Conservation (phyloP, 2,113 vertebrate genomes). For the Lepus americanus region DNA sequence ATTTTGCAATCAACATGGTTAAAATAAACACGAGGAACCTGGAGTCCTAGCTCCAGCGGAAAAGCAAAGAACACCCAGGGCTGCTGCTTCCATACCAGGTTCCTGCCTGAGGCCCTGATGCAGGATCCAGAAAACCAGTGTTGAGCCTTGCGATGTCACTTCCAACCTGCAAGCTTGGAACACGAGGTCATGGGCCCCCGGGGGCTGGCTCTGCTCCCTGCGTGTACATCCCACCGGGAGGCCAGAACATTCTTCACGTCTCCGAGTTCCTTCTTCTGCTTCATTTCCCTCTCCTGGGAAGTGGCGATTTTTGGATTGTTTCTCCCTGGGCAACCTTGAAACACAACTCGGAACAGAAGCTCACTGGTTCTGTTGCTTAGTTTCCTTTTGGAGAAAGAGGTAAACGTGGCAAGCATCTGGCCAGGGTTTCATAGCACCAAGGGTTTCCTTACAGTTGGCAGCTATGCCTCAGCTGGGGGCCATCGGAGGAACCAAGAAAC, state of each 20-base stretch:
- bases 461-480: neutral
- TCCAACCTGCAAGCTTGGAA: neutral
- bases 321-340: neutral
- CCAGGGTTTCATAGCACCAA: slow-evolving; percentile 66
- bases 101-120: neutral
- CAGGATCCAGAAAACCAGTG: neutral
- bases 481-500: slow-evolving; percentile 60
- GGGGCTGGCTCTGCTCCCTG: accelerated
- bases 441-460: neutral
- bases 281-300: neutral
- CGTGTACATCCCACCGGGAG: accelerated
- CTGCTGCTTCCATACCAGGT: accelerated
- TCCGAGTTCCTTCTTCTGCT: neutral
- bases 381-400: slow-evolving; percentile 44
- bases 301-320: neutral
- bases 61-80: neutral
- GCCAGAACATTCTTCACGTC: accelerated
- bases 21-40: neutral
- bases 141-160: accelerated
- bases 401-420: neutral
- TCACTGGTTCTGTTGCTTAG: neutral
- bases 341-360: neutral
- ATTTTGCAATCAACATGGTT: neutral
- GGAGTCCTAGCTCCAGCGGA: accelerated
- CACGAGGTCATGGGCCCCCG: accelerated